Base-by-base conservation (phyloP, 2,797 vertebrate species). In the Sebastiscus albofasciatus region DNA sequence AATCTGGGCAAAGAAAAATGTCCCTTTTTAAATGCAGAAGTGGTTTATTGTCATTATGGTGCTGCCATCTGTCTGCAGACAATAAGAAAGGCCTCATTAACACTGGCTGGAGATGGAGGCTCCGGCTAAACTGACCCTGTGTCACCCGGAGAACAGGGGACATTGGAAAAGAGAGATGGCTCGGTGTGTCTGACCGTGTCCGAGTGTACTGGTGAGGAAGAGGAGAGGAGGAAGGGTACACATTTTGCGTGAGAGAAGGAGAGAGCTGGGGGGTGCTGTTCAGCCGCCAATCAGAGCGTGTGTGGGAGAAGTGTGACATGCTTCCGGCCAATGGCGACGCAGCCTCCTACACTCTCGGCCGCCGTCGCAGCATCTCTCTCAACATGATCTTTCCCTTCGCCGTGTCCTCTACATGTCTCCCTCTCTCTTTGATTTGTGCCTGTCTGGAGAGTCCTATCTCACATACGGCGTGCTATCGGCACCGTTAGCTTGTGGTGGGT, bases 291-390 rank as follows among this genome's bases (percentile, higher is more conserved):
- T 81, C 29, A 22, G 74, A 84, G 84, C 2, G 8, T 67, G 88
- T 87, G 90, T 91, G 85, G 88, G 87, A 80, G 88, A 80, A 82
- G 85, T 89, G 89, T 80, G 81, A 90, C 83, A 82, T 61, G 78
- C 34, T 85, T 65, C 65, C 16, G 69, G 85, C 88, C 75, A 78
- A 84, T 79, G 69, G 80, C 49, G 54, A 64, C 27, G 11, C 61
- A 67, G 82, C 82, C 79, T 83, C 82, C 86, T 68, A 86, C 85
- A 1, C 67, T 67, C 14, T 54, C 6, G 14, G 86, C 83, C 77
- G 12, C 67, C 13, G 36, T 39, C 76, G 60, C 80, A 72, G 72
- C 66, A 27, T 74, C 83, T 71, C 73, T 77, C 76, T 79, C 33
- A 56, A 87, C 87, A 49, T 42, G 66, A 81, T 84, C 80, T 77